Evolutionary conservation across 2,797 vertebrate species (phyloP), one percentile per base, ranked within the genome.

Genomic region (Clarias pachynema): DNA sequence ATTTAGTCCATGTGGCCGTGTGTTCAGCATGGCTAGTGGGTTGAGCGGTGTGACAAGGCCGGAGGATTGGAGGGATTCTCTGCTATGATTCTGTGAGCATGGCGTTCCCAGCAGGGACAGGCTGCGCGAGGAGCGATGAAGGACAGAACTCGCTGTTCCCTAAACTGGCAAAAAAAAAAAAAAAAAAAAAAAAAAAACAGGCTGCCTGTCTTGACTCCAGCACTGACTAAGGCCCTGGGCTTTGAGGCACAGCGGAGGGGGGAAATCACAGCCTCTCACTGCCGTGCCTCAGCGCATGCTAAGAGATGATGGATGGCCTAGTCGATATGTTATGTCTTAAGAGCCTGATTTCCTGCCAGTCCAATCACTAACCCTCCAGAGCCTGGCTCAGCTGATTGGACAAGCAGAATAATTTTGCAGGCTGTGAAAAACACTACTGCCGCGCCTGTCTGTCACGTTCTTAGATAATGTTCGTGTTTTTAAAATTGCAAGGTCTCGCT

Each of bases 241-340:
- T 97, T 96, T 96, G 96, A 96, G 96, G 96, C 95, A 95, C 94
- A 95, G 90, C 93, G 59, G 77, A 84, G 83, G 66, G 86, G 84
- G 89, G 91, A 90, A 91, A 59, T 85, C 87, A 84, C 90, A 92
- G 93, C 77, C 91, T 91, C 90, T 92, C 92, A 93, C 96, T 96
- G 94, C 95, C 93, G 96, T 93, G 95, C 96, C 96, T 97, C 95
- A 95, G 96, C 91, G 91, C 95, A 96, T 95, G 97, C 97, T 98
- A 97, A 96, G 96, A 96, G 96, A 99, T 99, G 98, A 99, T 99
- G 97, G 97, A 99, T 99, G 97, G 97, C 96, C 97, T 96, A 97
- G 96, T 97, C 97, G 96, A 98, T 98, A 96, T 95, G 95, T 97
- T 98, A 97, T 97, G 97, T 99, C 98, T 97, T 97, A 97, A 97